Evolutionary conservation across 2,797 vertebrate genomes (phyloP), one percentile per base, ranked within the genome.

Genomic region (Phataginus tetradactyla): DNA sequence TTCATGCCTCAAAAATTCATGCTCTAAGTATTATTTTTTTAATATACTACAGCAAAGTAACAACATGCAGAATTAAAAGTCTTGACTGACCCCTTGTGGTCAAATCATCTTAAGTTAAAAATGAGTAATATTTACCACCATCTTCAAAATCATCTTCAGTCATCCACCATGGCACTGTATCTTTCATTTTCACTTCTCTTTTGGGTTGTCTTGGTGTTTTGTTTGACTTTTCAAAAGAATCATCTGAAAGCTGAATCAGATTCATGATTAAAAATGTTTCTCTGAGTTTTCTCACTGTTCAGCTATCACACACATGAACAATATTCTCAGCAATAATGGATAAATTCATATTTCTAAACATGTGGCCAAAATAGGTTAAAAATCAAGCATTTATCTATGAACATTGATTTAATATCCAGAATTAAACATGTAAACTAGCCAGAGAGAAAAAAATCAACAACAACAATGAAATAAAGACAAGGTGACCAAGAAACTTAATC

Each of bases 161-260:
- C 18, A 98, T 77, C 99, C 99, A 99, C 99, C 99, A 99, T 0
- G 98, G 98, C 49, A 97, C 71, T 21, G 97, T 57, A 79, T 97
- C 96, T 80, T 98, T 98, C 80, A 99, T 99, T 96, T 98, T 98
- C 0, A 45, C 96, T 88, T 98, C 99, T 90, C 97, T 98, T 87
- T 97, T 97, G 53, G 97, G 92, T 71, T 98, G 98, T 64, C 97
- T 98, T 86, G 98, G 3, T 75, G 96, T 98, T 96, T 97, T 97
- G 74, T 98, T 98, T 78, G 98, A 98, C 96, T 97, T 97, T 89
- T 98, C 99, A 98, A 99, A 97, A 0, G 99, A 99, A 97, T 99
- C 99, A 98, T 99, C 99, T 99, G 99, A 99, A 98, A 99, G 97
- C 99, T 99, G 97, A 97, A 97, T 75, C 37, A 97, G 18, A 69